Conservation (phyloP, 2,113 vertebrate genomes). For the Saccopteryx leptura region DNA sequence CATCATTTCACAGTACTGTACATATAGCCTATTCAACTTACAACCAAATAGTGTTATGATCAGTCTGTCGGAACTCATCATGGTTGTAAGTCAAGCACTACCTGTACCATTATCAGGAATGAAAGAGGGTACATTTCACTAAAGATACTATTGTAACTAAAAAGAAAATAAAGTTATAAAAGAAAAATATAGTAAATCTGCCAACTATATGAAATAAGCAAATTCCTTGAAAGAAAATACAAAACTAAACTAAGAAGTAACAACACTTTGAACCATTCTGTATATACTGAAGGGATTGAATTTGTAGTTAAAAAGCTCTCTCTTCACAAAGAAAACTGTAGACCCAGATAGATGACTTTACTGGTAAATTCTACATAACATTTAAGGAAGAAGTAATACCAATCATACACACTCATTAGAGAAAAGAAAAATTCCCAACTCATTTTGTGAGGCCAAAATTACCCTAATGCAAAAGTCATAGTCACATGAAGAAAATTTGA, state of each 20-base stretch:
- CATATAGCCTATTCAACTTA: no score
- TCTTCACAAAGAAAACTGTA: conserved; percentile 3
- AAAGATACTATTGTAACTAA: background rate
- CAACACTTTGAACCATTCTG: background rate
- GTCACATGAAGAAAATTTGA: background rate
- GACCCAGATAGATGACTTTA: background rate
- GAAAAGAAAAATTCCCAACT: background rate
- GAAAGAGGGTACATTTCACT: background rate
- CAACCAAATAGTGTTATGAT: no score
- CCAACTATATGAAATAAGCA: background rate
- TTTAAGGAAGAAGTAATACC: conserved; percentile 25
- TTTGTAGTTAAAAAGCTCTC: background rate
- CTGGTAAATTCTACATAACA: background rate
- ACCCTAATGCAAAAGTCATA: background rate
- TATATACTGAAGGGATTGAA: background rate
- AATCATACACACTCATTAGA: background rate
- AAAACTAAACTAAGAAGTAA: background rate
- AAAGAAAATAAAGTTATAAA: background rate
- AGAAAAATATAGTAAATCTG: background rate
- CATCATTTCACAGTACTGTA: no score
- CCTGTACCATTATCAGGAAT: background rate
- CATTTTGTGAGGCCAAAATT: conserved; percentile 8
- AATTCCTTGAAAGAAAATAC: conserved; percentile 5
- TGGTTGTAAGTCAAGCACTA: no score
- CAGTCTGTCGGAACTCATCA: no score